Conservation (phyloP, 1,140 invertebrate genomes). For the Aphelenchoides besseyi region DNA sequence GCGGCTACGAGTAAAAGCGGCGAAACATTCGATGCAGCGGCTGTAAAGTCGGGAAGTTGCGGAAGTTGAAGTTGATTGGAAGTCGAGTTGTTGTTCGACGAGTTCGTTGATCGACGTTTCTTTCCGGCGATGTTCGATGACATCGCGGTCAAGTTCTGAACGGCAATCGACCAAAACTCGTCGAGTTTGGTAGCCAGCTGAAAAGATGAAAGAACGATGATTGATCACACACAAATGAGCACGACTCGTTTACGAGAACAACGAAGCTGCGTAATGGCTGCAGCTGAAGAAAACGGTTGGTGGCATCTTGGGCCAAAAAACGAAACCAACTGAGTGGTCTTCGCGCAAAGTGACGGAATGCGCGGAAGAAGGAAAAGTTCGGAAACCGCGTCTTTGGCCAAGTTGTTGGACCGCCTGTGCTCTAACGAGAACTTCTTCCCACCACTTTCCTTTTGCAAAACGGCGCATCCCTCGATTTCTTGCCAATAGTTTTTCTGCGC, state of each 20-base stretch:
- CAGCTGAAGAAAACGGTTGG: too few species aligned
- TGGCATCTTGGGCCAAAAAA: too few species aligned
- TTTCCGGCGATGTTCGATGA: constrained; percentile 14
- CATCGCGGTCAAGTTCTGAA: not conserved
- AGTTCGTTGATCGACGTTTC: constrained; percentile 17
- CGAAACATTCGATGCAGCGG: not conserved
- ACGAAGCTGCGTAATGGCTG: too few species aligned
- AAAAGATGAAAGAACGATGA: not conserved
- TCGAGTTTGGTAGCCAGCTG: not conserved
- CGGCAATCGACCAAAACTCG: not conserved
- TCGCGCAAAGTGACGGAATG: too few species aligned
- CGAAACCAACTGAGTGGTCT: too few species aligned
- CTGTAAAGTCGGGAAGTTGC: not conserved
- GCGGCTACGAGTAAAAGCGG: constrained; percentile 1
- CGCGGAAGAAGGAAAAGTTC: too few species aligned
- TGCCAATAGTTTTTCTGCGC: too few species aligned
- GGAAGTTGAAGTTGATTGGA: not conserved
- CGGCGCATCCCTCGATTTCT: too few species aligned
- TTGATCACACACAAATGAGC: not conserved
- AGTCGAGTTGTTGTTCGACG: not conserved
- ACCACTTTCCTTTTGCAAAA: too few species aligned
- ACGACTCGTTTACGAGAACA: not conserved
- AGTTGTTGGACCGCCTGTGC: too few species aligned
- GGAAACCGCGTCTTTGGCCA: too few species aligned
- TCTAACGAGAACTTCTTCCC: too few species aligned